Conservation (phyloP, 1,140 invertebrate species). For the Melipona quadrifasciata region DNA sequence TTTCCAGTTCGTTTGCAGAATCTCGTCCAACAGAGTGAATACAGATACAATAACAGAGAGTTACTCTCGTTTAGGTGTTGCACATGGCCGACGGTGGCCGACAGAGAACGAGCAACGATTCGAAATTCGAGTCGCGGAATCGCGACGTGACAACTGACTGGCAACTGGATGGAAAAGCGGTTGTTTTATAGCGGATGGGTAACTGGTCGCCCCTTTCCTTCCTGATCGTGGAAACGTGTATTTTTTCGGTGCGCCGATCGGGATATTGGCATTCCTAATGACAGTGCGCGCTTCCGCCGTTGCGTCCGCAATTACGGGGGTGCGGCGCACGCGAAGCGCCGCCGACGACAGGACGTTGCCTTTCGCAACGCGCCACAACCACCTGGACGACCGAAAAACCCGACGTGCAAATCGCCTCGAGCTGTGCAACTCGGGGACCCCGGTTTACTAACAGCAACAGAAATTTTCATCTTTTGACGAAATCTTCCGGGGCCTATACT, state of each 20-base stretch:
- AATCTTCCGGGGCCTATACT: background rate
- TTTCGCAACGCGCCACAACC: conserved; percentile 39
- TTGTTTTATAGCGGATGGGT: conserved; percentile 55
- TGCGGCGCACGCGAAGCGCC: conserved; percentile 55
- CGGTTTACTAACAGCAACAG: conserved; percentile 1
- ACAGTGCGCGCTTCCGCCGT: conserved; percentile 64
- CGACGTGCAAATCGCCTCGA: background rate
- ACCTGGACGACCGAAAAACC: background rate
- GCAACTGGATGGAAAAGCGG: conserved; percentile 16
- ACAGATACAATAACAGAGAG: too few species aligned
- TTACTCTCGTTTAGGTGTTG: background rate
- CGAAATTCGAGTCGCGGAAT: background rate
- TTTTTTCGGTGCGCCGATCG: conserved; percentile 68
- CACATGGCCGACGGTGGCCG: background rate
- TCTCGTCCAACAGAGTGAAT: too few species aligned
- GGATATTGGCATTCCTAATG: conserved; percentile 63
- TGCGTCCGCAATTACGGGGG: conserved; percentile 44
- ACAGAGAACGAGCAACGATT: background rate
- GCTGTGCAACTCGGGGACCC: background rate
- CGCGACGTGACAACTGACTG: conserved; percentile 53
- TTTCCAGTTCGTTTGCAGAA: background rate
- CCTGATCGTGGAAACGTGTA: conserved; percentile 62
- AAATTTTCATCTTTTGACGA: background rate
- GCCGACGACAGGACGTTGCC: conserved; percentile 54
- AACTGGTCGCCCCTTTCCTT: conserved; percentile 54